These are phyloP conservation scores for Geothlypis trichas DNA, from an alignment of 2,113 vertebrate genomes.

Conservation along the genomic window DNA sequence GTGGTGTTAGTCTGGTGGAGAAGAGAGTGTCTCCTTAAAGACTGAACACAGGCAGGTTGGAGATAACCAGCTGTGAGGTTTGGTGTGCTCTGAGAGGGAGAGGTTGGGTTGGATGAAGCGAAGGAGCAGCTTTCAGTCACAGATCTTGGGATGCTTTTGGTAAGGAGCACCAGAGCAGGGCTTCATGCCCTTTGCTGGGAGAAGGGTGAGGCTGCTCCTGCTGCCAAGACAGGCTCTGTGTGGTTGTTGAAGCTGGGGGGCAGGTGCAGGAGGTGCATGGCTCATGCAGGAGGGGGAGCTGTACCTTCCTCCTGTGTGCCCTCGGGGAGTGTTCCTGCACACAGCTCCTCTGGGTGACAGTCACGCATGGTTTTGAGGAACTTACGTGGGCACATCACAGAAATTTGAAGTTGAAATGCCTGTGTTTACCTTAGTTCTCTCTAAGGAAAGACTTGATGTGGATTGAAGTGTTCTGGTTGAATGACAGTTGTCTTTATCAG, in stretches of 20 bases:
- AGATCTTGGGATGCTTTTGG: not conserved
- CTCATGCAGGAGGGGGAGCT: not conserved
- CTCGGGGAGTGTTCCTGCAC: not conserved
- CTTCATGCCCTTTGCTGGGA: not conserved
- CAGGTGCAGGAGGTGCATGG: not conserved
- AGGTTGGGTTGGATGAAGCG: not conserved
- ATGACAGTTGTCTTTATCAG: not conserved
- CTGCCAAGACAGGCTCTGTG: not conserved
- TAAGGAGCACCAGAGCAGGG: not conserved
- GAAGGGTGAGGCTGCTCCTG: not conserved
- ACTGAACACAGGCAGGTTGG: not conserved
- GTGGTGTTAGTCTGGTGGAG: not conserved
- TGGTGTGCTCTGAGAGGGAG: not conserved
- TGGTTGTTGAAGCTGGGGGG: not conserved
- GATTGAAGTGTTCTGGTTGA: not conserved
- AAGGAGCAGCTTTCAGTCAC: not conserved
- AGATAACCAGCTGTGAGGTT: not conserved
- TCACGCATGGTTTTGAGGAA: not conserved
- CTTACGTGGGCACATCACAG: not conserved
- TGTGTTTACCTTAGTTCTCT: not conserved
- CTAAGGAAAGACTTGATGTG: not conserved
- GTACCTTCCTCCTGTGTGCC: not conserved
- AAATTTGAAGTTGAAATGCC: not conserved
- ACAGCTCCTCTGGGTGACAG: not conserved
- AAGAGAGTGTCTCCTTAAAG: not conserved